A percentile compares a stretch with the other conserved stretches of the same genome.
Evolutionary conservation across 2,888 invertebrate genomes (phyloP).

Genomic region (Tillus elongatus): DNA sequence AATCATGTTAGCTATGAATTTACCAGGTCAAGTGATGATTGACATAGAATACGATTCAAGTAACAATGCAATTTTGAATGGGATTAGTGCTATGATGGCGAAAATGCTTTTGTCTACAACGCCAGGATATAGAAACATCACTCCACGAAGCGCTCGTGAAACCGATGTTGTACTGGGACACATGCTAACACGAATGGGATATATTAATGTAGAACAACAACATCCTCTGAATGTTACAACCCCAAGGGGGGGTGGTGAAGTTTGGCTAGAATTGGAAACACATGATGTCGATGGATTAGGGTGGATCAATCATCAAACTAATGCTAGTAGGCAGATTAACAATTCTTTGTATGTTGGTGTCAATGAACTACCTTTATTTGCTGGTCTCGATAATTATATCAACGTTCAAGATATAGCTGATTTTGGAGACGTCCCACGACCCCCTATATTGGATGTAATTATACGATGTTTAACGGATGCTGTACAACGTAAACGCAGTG

Average conservation of each 20-base stretch:
- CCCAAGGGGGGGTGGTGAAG: neutral
- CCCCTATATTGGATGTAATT: too few species aligned
- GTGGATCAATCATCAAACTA: slow-evolving; percentile 5
- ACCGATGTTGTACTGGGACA: too few species aligned
- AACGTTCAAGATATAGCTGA: neutral
- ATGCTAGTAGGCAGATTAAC: neutral
- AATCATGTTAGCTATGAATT: neutral
- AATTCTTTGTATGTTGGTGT: slow-evolving; percentile 1
- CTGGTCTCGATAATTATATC: neutral
- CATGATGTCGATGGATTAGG: slow-evolving; percentile 6
- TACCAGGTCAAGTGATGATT: slow-evolving; percentile 1
- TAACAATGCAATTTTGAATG: too few species aligned
- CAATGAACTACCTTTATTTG: slow-evolving; percentile 3
- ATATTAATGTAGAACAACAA: neutral
- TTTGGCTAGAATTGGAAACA: slow-evolving; percentile 5
- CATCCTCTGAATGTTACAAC: neutral
- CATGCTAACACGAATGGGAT: slow-evolving; percentile 4
- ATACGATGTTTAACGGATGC: neutral
- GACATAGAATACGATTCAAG: slow-evolving; percentile 5
- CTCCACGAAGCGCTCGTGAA: too few species aligned
- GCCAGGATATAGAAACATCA: too few species aligned
- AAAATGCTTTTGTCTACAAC: too few species aligned
- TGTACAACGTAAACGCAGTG: slow-evolving; percentile 1
- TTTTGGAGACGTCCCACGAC: too few species aligned
- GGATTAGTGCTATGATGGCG: too few species aligned